These are phyloP conservation scores for Macrostomum cliftonense DNA, from an alignment of 2,888 invertebrate species.

Conservation along the genomic window DNA sequence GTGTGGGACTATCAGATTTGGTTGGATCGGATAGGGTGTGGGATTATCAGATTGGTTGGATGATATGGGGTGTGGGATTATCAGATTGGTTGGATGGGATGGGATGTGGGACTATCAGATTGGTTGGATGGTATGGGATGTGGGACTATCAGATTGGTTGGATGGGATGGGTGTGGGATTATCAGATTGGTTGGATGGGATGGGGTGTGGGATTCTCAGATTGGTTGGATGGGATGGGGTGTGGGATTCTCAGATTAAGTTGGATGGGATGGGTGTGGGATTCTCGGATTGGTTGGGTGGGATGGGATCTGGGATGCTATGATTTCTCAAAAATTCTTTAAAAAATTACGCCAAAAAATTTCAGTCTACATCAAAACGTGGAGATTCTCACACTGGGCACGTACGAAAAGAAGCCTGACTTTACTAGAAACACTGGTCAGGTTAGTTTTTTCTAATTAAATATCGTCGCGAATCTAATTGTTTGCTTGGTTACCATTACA, in stretches of 20 bases:
- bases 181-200: neutral
- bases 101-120: neutral
- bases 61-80: neutral
- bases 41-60: neutral
- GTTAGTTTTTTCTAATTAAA: constrained; percentile 7
- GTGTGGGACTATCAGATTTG: neutral
- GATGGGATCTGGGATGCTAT: too few relatives aligned
- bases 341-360: too few relatives aligned
- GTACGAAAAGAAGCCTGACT: constrained; percentile 6
- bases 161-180: neutral
- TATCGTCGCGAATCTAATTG: too few relatives aligned
- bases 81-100: neutral
- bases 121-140: neutral
- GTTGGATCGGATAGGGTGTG: neutral
- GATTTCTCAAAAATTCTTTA: too few relatives aligned
- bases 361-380: too few relatives aligned
- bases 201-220: neutral
- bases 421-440: neutral
- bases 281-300: too few relatives aligned
- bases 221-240: neutral
- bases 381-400: constrained; percentile 1
- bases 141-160: neutral
- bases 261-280: too few relatives aligned
- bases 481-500: too few relatives aligned
- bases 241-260: too few relatives aligned